phyloP scores from a whole-genome alignment of 2,888 invertebrate species.

The Sussaba pulchella region DNA sequence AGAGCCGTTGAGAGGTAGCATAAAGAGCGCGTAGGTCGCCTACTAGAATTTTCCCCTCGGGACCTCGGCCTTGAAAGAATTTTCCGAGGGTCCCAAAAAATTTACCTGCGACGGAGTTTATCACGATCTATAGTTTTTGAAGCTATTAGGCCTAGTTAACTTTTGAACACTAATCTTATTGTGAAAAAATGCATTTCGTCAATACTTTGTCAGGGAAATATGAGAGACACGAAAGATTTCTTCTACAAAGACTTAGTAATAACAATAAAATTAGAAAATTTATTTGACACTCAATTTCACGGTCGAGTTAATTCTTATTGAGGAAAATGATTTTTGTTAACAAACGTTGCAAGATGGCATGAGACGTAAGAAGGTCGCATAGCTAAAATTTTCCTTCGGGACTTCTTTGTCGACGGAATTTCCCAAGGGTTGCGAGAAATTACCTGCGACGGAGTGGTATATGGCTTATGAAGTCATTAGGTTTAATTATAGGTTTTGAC shows the following conservation, averaged over 20 bases:
- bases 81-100: no score
- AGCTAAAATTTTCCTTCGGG: constrained; percentile 3
- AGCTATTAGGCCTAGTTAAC: no score
- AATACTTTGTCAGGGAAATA: no score
- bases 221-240: background rate
- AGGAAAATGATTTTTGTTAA: constrained; percentile 72
- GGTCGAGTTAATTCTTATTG: constrained; percentile 66
- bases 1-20: no score
- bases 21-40: no score
- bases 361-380: constrained; percentile 48
- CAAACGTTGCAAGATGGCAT: constrained; percentile 70
- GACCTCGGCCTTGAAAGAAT: no score
- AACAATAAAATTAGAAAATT: background rate
- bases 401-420: background rate
- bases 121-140: no score
- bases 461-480: no score
- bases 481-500: background rate
- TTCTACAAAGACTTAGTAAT: background rate
- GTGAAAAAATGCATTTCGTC: no score
- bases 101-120: no score
- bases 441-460: background rate
- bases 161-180: no score
- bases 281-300: constrained; percentile 43
- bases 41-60: no score
- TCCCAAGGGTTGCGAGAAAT: background rate